These are phyloP conservation scores for Crossocerus cetratus DNA, from an alignment of 2,888 invertebrate species.

Conservation along the genomic window DNA sequence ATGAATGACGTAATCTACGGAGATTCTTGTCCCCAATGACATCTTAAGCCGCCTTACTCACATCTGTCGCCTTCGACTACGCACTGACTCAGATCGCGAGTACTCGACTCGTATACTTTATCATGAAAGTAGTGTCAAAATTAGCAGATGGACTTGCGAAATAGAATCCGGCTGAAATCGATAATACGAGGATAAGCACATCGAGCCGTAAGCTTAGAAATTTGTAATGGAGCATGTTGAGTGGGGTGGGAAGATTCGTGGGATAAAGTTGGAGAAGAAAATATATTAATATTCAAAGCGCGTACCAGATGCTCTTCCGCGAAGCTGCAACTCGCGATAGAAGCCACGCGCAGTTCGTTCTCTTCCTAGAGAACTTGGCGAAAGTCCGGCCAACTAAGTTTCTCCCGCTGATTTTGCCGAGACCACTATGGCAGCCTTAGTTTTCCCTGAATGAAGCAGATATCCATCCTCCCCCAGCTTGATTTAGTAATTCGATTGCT, in stretches of 20 bases:
- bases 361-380: constrained; percentile 44
- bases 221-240: neutral
- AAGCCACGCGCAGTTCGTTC: constrained; percentile 43
- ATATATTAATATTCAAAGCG: constrained; percentile 48
- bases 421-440: constrained; percentile 39
- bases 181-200: no score
- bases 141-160: no score
- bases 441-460: constrained; percentile 27
- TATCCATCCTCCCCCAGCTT: constrained; percentile 25
- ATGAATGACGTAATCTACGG: constrained; percentile 36
- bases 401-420: constrained; percentile 46
- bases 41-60: constrained; percentile 2
- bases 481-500: constrained; percentile 33
- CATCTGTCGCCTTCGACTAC: neutral
- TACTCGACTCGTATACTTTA: no score
- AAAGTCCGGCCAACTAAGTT: constrained; percentile 47
- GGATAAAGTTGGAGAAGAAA: constrained; percentile 14
- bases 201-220: neutral
- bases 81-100: no score
- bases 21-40: neutral
- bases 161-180: no score
- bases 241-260: constrained; percentile 7
- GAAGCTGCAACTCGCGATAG: constrained; percentile 35
- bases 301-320: constrained; percentile 34
- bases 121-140: no score